Evolutionary conservation across 2,113 vertebrate species (phyloP), one percentile per base, ranked within the genome.

Genomic region (Protobothrops mucrosquamatus): DNA sequence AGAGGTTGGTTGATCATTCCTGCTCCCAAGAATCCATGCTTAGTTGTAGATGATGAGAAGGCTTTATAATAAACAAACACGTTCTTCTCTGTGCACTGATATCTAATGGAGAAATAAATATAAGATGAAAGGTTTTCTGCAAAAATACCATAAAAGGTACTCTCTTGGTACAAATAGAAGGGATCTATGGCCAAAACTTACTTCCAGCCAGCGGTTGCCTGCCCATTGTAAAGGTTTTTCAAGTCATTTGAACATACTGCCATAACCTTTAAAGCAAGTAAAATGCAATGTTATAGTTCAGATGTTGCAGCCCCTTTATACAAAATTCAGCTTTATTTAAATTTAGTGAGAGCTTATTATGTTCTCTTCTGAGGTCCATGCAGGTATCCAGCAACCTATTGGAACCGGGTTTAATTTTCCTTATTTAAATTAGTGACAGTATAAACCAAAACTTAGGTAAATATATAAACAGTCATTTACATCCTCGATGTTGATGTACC

Each of bases 1-100:
- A 98, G 93, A 0, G 99, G 98, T 92, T 97, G 98, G 91, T 98
- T 95, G 94, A 99, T 98, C 96, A 99, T 97, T 1, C 97, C 98
- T 3, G 98, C 98, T 55, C 98, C 99, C 89, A 99, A 95, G 95
- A 99, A 99, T 15, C 98, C 98, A 0, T 99, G 98, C 89, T 98
- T 98, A 10, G 98, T 98, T 11, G 98, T 96, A 89, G 97, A 98
- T 89, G 98, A 98, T 52, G 97, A 95, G 92, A 98, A 98, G 43
- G 98, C 95, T 96, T 98, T 99, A 96, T 99, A 98, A 97, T 98
- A 99, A 43, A 98, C 97, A 34, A 98, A 98, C 93, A 99, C 97
- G 18, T 98, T 98, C 95, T 98, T 97, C 93, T 99, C 99, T 91
- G 98, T 97, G 48, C 98, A 98, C 59, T 99, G 98, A 9, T 99